Percentiles rank a stretch among this genome's conserved stretches.
Evolutionary conservation across 2,113 vertebrate species (phyloP).

Genomic region (Ophthalmolycus amberensis): DNA sequence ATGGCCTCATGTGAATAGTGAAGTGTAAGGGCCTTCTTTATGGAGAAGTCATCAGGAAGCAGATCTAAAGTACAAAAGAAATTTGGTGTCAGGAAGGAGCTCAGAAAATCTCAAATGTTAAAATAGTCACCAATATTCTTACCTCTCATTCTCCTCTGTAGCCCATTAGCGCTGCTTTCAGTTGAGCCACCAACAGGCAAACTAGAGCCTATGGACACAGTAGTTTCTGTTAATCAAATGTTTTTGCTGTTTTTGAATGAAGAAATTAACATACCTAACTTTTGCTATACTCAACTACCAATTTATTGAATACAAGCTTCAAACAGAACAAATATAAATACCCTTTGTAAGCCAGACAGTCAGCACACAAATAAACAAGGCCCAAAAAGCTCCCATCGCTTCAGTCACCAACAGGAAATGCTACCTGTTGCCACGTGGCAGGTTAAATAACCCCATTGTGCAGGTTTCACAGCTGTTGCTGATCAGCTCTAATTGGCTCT

Average conservation of each 20-base stretch:
- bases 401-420: neutral
- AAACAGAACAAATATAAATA: neutral
- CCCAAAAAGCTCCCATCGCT: constrained; percentile 9
- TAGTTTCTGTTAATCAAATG: neutral
- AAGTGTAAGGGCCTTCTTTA: constrained; percentile 12
- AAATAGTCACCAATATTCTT: neutral
- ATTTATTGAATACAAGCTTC: neutral
- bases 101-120: no score
- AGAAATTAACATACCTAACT: no score
- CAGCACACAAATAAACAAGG: neutral
- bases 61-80: neutral
- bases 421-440: accelerated
- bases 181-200: neutral
- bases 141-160: neutral
- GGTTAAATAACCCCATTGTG: neutral
- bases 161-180: neutral
- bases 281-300: accelerated
- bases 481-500: neutral
- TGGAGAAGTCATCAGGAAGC: neutral
- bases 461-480: constrained; percentile 33
- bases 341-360: constrained; percentile 29
- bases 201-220: constrained; percentile 15
- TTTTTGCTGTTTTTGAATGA: no score
- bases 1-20: constrained; percentile 1
- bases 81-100: no score